These are phyloP conservation scores for Lepus europaeus DNA, from an alignment of 2,113 vertebrate genomes.

Conservation along the genomic window DNA sequence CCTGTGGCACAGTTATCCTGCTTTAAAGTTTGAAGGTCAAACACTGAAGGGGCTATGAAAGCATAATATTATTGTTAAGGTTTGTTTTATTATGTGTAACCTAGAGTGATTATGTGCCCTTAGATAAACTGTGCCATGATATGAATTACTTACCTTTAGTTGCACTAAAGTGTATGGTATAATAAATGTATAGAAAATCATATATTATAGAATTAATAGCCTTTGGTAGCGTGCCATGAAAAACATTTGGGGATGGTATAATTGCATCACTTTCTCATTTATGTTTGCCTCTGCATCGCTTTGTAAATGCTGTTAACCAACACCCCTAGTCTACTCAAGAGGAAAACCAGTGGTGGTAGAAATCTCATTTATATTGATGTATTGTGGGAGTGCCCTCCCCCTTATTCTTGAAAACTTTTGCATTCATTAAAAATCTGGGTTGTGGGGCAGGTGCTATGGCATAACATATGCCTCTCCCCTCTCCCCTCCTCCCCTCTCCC, in stretches of 20 bases:
- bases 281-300: background rate
- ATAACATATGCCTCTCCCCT: no score
- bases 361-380: constrained; percentile 24
- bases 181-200: background rate
- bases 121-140: constrained; percentile 51
- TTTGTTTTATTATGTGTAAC: constrained; percentile 70
- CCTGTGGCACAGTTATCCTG: constrained; percentile 10
- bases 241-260: background rate
- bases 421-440: constrained; percentile 1
- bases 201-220: background rate
- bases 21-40: constrained; percentile 75
- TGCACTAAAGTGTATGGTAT: background rate
- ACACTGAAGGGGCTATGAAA: constrained; percentile 26
- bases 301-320: background rate
- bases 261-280: background rate
- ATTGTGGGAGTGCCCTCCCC: constrained; percentile 15
- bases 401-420: constrained; percentile 50
- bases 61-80: constrained; percentile 50
- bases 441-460: background rate
- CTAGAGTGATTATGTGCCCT: background rate
- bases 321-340: background rate
- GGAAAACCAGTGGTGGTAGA: background rate
- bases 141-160: constrained; percentile 31
- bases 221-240: constrained; percentile 3
- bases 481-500: no score